Conservation (phyloP, 2,888 invertebrate species). For the Phyto melanocephala region DNA sequence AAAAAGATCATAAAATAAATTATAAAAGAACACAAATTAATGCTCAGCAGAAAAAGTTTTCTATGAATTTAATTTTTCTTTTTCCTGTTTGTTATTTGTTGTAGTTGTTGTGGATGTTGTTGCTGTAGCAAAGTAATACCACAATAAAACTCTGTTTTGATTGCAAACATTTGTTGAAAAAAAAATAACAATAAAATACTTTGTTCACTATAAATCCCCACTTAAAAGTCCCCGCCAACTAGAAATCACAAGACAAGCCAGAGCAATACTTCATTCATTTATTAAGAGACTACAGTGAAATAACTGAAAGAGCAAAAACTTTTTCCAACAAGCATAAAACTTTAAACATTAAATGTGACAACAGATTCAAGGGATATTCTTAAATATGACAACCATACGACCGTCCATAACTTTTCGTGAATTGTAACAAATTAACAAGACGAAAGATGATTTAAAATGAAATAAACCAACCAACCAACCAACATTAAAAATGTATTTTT, state of each 20-base stretch:
- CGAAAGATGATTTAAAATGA: background rate
- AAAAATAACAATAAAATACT: constrained; percentile 59
- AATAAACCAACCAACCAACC: background rate
- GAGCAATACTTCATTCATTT: background rate
- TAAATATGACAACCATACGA: constrained; percentile 29
- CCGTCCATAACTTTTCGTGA: background rate
- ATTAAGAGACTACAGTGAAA: background rate
- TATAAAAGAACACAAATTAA: constrained; percentile 60
- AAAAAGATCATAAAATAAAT: constrained; percentile 53
- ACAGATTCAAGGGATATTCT: constrained; percentile 41
- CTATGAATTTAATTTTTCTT: constrained; percentile 49
- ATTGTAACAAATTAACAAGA: constrained; percentile 23
- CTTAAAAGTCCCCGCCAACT: constrained; percentile 51
- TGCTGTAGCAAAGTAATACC: constrained; percentile 43
- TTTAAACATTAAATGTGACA: constrained; percentile 58
- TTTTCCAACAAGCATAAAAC: constrained; percentile 46
- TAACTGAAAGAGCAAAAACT: constrained; percentile 36
- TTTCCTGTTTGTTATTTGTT: background rate
- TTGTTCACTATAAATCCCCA: constrained; percentile 60
- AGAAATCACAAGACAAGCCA: constrained; percentile 20
- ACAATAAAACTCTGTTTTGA: constrained; percentile 61
- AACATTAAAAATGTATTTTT: background rate
- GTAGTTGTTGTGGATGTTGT: background rate
- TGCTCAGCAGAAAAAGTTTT: constrained; percentile 49
- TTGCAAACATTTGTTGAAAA: constrained; percentile 63